Evolutionary conservation across 2,113 vertebrate species (phyloP).

Genomic region (Corynorhinus townsendii): DNA sequence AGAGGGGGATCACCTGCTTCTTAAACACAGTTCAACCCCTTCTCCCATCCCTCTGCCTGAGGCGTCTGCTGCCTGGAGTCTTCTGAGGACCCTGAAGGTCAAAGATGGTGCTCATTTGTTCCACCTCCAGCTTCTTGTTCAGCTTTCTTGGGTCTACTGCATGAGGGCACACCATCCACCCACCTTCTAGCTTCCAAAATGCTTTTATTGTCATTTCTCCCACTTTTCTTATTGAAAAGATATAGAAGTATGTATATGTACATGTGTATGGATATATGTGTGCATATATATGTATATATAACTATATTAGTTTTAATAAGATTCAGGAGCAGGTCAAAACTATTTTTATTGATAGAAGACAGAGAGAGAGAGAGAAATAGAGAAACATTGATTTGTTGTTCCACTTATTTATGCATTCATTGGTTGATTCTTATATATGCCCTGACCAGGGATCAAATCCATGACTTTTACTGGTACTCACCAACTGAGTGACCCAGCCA

Average conservation of each 20-base stretch:
- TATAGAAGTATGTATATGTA: background rate
- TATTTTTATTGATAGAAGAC: background rate
- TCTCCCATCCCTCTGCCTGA: background rate
- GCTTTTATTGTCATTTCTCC: background rate
- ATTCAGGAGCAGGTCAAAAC: background rate
- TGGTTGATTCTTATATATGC: background rate
- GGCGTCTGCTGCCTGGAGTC: background rate
- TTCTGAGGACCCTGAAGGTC: background rate
- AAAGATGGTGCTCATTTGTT: background rate
- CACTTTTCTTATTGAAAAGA: background rate
- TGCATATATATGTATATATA: background rate
- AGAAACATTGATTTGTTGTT: background rate
- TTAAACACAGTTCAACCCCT: background rate
- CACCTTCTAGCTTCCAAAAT: background rate
- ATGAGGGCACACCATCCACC: background rate
- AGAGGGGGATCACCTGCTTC: background rate
- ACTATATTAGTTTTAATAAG: background rate
- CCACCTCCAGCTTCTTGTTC: background rate
- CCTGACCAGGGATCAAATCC: background rate
- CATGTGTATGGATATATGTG: background rate
- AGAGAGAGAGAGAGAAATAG: no score
- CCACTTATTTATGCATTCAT: background rate
- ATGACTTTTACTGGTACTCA: no score
- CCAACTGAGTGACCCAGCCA: background rate
- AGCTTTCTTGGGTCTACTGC: background rate